Evolutionary conservation across 2,888 invertebrate genomes (phyloP).

Genomic region (Callyntrura guangdongensis): DNA sequence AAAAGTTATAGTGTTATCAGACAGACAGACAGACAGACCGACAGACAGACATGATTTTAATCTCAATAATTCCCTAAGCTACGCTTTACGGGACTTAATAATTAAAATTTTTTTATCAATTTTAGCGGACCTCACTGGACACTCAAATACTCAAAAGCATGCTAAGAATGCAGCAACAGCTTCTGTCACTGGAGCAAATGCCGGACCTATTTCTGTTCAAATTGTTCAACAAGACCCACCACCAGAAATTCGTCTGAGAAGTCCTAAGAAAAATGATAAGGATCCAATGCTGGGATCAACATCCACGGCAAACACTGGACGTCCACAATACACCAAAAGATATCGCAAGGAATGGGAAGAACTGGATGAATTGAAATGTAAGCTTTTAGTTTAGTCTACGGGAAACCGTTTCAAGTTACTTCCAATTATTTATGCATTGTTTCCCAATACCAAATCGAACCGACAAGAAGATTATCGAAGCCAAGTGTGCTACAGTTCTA

Average conservation of each 20-base stretch:
- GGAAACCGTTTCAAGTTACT: too few species aligned
- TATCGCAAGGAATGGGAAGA: conserved; percentile 82
- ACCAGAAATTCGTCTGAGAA: conserved; percentile 55
- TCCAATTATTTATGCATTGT: too few species aligned
- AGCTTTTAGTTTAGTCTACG: conserved; percentile 12
- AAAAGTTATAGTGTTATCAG: too few species aligned
- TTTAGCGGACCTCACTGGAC: conserved; percentile 78
- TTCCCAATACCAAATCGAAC: too few species aligned
- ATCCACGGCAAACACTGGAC: background rate
- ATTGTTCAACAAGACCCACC: conserved; percentile 74
- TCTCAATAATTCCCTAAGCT: too few species aligned
- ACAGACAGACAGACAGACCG: too few species aligned
- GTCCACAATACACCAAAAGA: conserved; percentile 71
- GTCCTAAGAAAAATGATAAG: conserved; percentile 58
- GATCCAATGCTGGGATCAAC: conserved; percentile 65
- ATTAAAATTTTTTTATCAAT: conserved; percentile 5
- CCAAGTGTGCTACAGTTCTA: too few species aligned
- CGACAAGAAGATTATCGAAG: too few species aligned
- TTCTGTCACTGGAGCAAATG: conserved; percentile 70
- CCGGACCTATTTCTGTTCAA: conserved; percentile 81
- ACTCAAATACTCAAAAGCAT: conserved; percentile 79
- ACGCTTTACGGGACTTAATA: too few species aligned
- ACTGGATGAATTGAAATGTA: conserved; percentile 81
- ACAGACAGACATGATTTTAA: too few species aligned
- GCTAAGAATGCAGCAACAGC: conserved; percentile 79